These are phyloP conservation scores for Crepidodera aurea DNA, from an alignment of 2,888 invertebrate genomes.

Conservation along the genomic window DNA sequence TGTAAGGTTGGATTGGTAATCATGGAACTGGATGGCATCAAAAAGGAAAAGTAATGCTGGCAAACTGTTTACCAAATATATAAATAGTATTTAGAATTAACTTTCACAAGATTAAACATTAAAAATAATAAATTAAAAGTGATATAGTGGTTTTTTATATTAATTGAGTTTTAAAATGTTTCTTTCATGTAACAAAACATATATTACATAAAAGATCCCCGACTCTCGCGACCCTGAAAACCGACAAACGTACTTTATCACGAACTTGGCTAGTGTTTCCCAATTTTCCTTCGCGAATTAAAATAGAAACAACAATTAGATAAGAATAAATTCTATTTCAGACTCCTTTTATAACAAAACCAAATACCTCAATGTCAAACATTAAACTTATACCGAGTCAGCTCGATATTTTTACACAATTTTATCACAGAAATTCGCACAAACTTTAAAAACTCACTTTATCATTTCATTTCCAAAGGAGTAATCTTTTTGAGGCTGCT, in stretches of 20 bases:
- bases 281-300: background rate
- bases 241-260: background rate
- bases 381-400: background rate
- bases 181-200: background rate
- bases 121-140: too few species aligned
- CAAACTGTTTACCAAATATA: too few species aligned
- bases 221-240: background rate
- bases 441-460: background rate
- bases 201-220: slow-evolving; percentile 5
- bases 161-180: background rate
- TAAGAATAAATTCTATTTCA: background rate
- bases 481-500: background rate
- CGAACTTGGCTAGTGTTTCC: slow-evolving; percentile 17
- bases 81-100: background rate
- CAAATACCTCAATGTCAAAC: background rate
- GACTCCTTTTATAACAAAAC: background rate
- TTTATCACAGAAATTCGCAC: background rate
- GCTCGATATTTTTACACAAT: too few species aligned
- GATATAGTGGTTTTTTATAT: background rate
- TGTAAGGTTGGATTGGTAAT: too few species aligned
- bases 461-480: background rate
- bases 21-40: too few species aligned
- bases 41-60: too few species aligned
- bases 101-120: background rate
- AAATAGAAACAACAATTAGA: background rate